Evolutionary conservation across 2,797 vertebrate species (phyloP).

Genomic region (Phalloptychus januarius): DNA sequence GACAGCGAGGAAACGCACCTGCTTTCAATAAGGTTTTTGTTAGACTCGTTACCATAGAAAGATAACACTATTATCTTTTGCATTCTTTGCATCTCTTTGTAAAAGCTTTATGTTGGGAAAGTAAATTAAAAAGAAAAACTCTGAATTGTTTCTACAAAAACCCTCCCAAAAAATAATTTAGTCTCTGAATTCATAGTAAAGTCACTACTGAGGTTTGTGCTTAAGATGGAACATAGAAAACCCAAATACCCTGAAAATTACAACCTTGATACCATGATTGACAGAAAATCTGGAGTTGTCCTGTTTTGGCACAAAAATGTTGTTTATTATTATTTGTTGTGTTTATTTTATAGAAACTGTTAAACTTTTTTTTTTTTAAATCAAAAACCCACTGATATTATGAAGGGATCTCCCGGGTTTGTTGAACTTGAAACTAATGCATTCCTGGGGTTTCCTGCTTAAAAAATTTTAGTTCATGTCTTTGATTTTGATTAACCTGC

Average conservation of each 20-base stretch:
- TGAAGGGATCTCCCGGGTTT: neutral
- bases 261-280: neutral
- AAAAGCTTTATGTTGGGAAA: neutral
- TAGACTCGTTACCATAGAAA: neutral
- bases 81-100: neutral
- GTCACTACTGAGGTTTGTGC: neutral
- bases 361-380: neutral
- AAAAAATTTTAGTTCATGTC: too few species aligned
- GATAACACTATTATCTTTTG: neutral
- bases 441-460: too few species aligned
- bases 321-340: neutral
- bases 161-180: neutral
- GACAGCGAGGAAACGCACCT: neutral
- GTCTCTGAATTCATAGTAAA: neutral
- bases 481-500: too few species aligned
- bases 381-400: neutral
- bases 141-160: neutral
- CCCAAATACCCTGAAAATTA: neutral
- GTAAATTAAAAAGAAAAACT: neutral
- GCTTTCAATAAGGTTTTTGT: constrained; percentile 14
- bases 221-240: neutral
- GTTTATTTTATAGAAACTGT: neutral
- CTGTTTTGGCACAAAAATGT: neutral
- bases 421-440: neutral
- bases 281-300: neutral